These are phyloP conservation scores for Uropsilus gracilis DNA, from an alignment of 2,113 vertebrate species.

Conservation along the genomic window DNA sequence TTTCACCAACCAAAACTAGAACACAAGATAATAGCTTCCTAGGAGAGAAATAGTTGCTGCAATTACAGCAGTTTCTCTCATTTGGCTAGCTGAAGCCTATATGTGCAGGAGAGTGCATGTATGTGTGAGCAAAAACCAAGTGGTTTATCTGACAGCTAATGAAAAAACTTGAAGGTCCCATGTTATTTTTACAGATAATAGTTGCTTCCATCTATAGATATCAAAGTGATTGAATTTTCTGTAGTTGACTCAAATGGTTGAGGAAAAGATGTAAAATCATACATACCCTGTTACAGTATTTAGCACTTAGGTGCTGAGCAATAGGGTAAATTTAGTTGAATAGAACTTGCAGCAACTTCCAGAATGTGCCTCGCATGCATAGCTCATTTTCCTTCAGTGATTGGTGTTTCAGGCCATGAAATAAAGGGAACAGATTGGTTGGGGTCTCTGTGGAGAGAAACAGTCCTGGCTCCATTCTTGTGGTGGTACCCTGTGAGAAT, in stretches of 20 bases:
- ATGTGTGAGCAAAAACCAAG: not conserved
- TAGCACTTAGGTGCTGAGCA: not conserved
- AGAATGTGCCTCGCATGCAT: not conserved
- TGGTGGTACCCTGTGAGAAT: no score
- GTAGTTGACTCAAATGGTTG: not conserved
- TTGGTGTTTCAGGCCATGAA: not conserved
- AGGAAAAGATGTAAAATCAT: not conserved
- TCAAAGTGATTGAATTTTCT: not conserved
- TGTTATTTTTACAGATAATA: not conserved
- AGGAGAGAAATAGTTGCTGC: not conserved
- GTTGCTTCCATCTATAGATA: not conserved
- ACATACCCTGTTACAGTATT: not conserved
- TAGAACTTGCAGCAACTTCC: not conserved
- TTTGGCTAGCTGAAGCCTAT: not conserved
- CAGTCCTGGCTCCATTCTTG: accelerated
- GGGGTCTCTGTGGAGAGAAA: not conserved
- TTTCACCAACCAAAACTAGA: not conserved
- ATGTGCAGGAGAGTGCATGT: not conserved
- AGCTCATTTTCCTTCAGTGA: not conserved
- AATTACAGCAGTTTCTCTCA: not conserved
- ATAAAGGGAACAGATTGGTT: not conserved
- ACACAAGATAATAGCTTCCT: not conserved
- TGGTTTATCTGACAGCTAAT: not conserved
- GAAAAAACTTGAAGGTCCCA: not conserved
- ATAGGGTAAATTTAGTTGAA: not conserved